Percentiles rank a stretch among this genome's conserved stretches.
These are phyloP conservation scores for Spisula solida DNA, from an alignment of 2,888 invertebrate genomes.

Conservation along the genomic window DNA sequence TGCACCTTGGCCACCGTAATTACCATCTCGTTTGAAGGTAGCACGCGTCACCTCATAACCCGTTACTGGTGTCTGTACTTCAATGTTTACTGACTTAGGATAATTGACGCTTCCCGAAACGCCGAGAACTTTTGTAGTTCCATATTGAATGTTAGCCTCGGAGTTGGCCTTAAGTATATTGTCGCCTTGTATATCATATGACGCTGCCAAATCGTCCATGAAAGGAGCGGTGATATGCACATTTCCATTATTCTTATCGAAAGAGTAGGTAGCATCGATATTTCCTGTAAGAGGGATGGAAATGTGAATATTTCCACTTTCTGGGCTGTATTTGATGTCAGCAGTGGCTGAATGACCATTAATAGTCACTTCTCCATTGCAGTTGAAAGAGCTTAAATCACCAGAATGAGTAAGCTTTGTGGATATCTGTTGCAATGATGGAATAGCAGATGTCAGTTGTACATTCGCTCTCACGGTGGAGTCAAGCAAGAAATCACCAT, in stretches of 20 bases:
- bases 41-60: constrained; percentile 24
- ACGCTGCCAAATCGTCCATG: constrained; percentile 19
- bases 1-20: constrained; percentile 23
- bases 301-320: not conserved
- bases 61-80: constrained; percentile 13
- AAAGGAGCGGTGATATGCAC: constrained; percentile 15
- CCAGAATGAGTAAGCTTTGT: constrained; percentile 9
- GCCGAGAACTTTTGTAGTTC: not conserved
- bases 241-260: constrained; percentile 7
- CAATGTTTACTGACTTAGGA: not conserved
- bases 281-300: not conserved
- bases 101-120: constrained; percentile 11
- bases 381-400: constrained; percentile 9
- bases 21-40: constrained; percentile 23
- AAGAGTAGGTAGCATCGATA: constrained; percentile 23
- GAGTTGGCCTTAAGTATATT: not conserved
- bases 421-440: constrained; percentile 11
- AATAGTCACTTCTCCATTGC: not conserved
- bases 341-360: constrained; percentile 6
- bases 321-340: constrained; percentile 27
- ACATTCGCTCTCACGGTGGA: not conserved
- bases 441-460: not conserved
- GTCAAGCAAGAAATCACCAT: constrained; percentile 22
- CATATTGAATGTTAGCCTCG: constrained; percentile 26
- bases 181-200: constrained; percentile 21